These are phyloP conservation scores for Aporophyla lueneburgensis DNA, from an alignment of 2,888 invertebrate species.

Conservation along the genomic window DNA sequence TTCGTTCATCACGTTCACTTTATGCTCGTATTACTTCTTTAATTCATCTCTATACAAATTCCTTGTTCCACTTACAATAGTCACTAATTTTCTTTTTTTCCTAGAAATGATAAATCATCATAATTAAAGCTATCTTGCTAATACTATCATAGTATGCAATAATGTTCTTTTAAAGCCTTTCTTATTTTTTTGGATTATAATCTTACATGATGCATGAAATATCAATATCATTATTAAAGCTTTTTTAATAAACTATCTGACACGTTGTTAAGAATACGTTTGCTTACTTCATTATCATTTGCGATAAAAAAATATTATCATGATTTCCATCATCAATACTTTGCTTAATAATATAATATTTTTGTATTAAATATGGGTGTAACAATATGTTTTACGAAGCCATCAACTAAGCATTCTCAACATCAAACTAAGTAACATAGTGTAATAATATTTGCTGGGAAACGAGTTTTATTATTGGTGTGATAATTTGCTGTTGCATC, in stretches of 20 bases:
- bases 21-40: neutral
- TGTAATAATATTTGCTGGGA: too few species aligned
- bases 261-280: neutral
- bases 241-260: too few species aligned
- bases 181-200: neutral
- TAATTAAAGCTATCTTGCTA: neutral
- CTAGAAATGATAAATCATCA: neutral
- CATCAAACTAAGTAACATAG: too few species aligned
- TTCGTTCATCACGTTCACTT: neutral
- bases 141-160: too few species aligned
- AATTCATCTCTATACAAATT: neutral
- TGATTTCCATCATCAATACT: neutral
- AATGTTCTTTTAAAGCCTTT: too few species aligned
- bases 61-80: neutral
- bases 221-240: neutral
- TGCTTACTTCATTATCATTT: neutral
- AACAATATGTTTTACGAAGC: too few species aligned
- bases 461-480: too few species aligned
- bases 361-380: neutral
- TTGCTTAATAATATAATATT: neutral
- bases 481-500: too few species aligned
- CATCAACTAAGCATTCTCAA: too few species aligned
- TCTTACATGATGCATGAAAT: neutral
- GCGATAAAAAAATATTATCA: neutral
- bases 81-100: neutral